phyloP scores from a whole-genome alignment of 2,113 vertebrate species.

The Pollimyrus isidori region DNA sequence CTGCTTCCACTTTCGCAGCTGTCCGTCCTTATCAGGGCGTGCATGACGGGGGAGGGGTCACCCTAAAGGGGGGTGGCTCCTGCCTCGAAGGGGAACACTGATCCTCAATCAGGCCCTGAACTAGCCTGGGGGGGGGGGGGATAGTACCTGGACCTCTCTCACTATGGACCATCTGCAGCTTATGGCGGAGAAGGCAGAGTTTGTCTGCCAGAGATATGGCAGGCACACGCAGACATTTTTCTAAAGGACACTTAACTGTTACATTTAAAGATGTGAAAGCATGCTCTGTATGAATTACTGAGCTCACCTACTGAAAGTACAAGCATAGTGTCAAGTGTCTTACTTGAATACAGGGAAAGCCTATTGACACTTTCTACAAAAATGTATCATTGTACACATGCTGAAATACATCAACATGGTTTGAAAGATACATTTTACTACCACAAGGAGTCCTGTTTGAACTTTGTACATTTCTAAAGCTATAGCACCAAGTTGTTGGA shows the following conservation, averaged over 20 bases:
- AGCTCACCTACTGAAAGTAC: background rate
- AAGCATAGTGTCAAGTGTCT: background rate
- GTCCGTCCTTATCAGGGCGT: background rate
- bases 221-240: background rate
- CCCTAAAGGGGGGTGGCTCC: background rate
- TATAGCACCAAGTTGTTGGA: background rate
- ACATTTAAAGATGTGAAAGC: background rate
- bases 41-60: background rate
- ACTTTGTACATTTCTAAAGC: background rate
- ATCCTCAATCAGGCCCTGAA: background rate
- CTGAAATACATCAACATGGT: background rate
- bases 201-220: background rate
- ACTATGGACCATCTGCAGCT: background rate
- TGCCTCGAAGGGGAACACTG: background rate
- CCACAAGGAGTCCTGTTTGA: background rate
- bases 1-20: background rate
- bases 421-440: background rate
- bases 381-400: background rate
- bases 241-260: background rate
- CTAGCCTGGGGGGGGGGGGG: background rate
- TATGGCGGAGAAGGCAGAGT: background rate
- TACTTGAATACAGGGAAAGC: conserved; percentile 1
- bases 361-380: background rate
- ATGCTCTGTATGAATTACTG: background rate
- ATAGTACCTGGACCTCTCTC: background rate